These are phyloP conservation scores for Lasioglossum lativentre DNA, from an alignment of 2,888 invertebrate species.

Conservation along the genomic window DNA sequence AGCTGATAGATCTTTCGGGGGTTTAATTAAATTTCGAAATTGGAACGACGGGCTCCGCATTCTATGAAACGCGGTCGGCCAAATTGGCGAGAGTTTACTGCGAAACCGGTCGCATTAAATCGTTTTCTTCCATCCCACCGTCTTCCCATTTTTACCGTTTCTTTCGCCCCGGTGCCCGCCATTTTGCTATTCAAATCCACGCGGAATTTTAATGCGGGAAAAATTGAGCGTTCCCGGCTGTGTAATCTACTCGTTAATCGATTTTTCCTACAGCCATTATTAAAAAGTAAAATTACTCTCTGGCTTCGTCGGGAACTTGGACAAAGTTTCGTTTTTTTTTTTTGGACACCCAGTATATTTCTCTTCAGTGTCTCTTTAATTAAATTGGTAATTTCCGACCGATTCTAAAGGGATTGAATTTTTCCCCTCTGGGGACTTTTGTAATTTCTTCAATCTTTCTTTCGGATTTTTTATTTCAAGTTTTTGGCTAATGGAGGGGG, in stretches of 20 bases:
- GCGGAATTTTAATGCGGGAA: neutral
- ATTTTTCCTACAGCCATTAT: neutral
- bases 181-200: neutral
- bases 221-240: neutral
- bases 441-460: neutral
- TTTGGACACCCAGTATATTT: neutral
- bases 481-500: too few species aligned
- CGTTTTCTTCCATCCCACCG: neutral
- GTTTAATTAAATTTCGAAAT: conserved; percentile 38
- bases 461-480: neutral
- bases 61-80: neutral
- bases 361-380: neutral
- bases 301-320: neutral
- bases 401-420: neutral
- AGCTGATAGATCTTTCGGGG: conserved; percentile 18
- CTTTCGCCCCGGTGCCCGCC: neutral
- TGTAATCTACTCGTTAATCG: neutral
- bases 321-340: neutral
- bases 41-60: conserved; percentile 10
- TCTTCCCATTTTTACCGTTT: neutral
- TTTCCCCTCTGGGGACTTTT: neutral
- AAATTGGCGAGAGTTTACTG: conserved; percentile 4
- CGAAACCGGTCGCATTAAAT: conserved; percentile 11
- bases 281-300: neutral
- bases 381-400: neutral